Conservation (phyloP, 1,140 invertebrate genomes). For the Apis florea region DNA sequence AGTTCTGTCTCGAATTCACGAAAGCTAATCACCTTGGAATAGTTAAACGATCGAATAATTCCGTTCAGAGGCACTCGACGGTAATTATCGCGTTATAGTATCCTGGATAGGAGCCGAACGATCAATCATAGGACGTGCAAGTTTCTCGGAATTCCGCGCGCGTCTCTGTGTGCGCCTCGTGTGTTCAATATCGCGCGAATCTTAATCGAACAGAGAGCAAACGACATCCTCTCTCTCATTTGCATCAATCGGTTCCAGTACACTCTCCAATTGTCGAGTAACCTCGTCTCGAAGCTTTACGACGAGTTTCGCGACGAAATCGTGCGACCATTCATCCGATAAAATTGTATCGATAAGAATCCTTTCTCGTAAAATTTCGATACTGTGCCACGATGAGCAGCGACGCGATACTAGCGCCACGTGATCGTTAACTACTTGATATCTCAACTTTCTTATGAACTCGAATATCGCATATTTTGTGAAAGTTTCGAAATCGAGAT, state of each 20-base stretch:
- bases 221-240: background rate
- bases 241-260: background rate
- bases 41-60: constrained; percentile 53
- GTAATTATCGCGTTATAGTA: constrained; percentile 52
- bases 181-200: constrained; percentile 8
- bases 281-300: too few relatives aligned
- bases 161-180: background rate
- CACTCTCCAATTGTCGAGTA: too few relatives aligned
- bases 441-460: too few relatives aligned
- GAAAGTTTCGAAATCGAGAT: too few relatives aligned
- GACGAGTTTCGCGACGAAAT: too few relatives aligned
- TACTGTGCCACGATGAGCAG: too few relatives aligned
- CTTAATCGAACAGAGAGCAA: constrained; percentile 26
- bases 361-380: too few relatives aligned
- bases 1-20: constrained; percentile 29
- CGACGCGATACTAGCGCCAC: too few relatives aligned
- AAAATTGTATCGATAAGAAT: too few relatives aligned
- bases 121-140: constrained; percentile 50
- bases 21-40: constrained; percentile 52
- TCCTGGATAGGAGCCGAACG: constrained; percentile 48
- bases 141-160: constrained; percentile 16
- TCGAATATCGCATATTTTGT: too few relatives aligned
- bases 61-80: constrained; percentile 1
- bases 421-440: too few relatives aligned
- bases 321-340: too few relatives aligned